These are phyloP conservation scores for Nilaparvata lugens DNA, from an alignment of 1,140 invertebrate species.

Conservation along the genomic window DNA sequence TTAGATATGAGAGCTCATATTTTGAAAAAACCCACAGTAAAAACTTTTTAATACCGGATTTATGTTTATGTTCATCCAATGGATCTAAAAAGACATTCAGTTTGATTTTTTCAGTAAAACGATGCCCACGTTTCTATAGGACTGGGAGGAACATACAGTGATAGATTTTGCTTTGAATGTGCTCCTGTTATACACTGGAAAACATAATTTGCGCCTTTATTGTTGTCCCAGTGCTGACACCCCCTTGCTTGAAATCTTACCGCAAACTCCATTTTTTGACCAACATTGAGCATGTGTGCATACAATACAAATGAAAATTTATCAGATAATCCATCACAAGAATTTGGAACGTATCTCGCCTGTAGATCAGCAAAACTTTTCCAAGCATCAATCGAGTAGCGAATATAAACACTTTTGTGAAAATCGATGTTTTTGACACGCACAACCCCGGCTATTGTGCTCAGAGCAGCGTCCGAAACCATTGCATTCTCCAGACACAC, in stretches of 20 bases:
- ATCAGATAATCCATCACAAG: slow-evolving; percentile 88
- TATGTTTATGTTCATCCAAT: background rate
- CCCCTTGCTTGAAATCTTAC: slow-evolving; percentile 74
- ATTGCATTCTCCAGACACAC: slow-evolving; percentile 80
- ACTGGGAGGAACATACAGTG: slow-evolving; percentile 10
- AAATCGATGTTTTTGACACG: slow-evolving; percentile 85
- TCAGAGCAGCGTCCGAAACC: slow-evolving; percentile 55
- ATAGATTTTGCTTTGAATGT: background rate
- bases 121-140: slow-evolving; percentile 19
- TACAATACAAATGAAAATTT: slow-evolving; percentile 72
- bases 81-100: background rate
- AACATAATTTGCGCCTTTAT: slow-evolving; percentile 72
- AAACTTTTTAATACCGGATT: background rate
- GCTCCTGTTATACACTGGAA: slow-evolving; percentile 56
- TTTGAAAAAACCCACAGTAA: too few species aligned
- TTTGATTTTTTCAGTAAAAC: slow-evolving; percentile 9
- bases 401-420: slow-evolving; percentile 79
- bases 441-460: slow-evolving; percentile 76
- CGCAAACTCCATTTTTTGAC: slow-evolving; percentile 69
- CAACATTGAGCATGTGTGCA: slow-evolving; percentile 52
- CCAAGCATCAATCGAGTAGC: slow-evolving; percentile 84
- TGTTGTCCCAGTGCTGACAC: slow-evolving; percentile 85
- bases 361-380: slow-evolving; percentile 69
- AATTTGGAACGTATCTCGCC: slow-evolving; percentile 74
- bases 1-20: too few species aligned